phyloP scores from a whole-genome alignment of 2,113 vertebrate species.

The Campylomormyrus numenius region DNA sequence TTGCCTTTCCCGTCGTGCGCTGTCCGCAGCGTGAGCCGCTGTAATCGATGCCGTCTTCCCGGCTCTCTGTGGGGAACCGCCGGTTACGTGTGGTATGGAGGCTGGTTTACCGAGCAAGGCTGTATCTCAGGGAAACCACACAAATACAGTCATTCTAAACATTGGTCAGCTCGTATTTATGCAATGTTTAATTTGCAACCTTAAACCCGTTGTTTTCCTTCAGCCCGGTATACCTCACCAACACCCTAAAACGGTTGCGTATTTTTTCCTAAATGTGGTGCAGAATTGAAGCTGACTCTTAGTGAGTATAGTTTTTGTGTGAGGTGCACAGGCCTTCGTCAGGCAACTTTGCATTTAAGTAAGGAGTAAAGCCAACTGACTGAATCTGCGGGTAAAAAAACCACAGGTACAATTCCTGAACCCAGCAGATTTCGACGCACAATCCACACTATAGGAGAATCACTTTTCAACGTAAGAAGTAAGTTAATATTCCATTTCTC shows the following conservation, averaged over 20 bases:
- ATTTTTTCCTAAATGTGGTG: slow-evolving; percentile 55
- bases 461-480: neutral
- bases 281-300: slow-evolving; percentile 43
- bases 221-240: slow-evolving; percentile 21
- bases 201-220: slow-evolving; percentile 23
- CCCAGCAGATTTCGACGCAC: neutral
- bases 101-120: neutral
- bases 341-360: slow-evolving; percentile 23
- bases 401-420: slow-evolving; percentile 5
- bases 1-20: neutral
- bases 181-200: slow-evolving; percentile 30
- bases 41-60: neutral
- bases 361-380: slow-evolving; percentile 29
- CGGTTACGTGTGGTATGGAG: neutral
- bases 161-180: slow-evolving; percentile 8
- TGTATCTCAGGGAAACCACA: slow-evolving; percentile 5
- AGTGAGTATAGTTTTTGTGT: slow-evolving; percentile 30
- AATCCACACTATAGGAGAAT: neutral
- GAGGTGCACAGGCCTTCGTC: slow-evolving; percentile 27
- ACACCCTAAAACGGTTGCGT: slow-evolving; percentile 38
- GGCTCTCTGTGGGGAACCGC: neutral
- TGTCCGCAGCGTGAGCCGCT: slow-evolving; percentile 11
- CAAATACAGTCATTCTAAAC: slow-evolving; percentile 21
- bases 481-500: slow-evolving; percentile 10
- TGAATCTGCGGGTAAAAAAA: slow-evolving; percentile 23